phyloP scores from a whole-genome alignment of 2,797 vertebrate species.

The Manis javanica region DNA sequence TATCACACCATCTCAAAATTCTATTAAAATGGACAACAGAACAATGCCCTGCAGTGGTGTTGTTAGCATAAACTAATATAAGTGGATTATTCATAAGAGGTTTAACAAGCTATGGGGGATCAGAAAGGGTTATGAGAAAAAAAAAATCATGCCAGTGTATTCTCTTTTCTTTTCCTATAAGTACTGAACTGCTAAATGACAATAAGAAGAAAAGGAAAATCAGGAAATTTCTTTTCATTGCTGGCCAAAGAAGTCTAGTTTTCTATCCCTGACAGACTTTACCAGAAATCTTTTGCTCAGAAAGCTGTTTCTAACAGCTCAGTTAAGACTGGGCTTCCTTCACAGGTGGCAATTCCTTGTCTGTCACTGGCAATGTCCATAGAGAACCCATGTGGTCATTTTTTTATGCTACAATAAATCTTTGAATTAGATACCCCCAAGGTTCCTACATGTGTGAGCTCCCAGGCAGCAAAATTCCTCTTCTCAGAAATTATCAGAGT shows the following conservation, averaged over 20 bases:
- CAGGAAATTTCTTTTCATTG: background rate
- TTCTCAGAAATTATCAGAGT: background rate
- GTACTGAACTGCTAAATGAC: constrained; percentile 1
- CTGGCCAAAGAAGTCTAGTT: background rate
- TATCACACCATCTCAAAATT: constrained; percentile 64
- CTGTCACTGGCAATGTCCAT: background rate
- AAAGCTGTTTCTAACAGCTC: background rate
- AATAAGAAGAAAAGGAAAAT: constrained; percentile 9
- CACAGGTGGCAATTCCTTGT: background rate
- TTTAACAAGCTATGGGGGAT: constrained; percentile 60
- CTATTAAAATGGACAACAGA: constrained; percentile 62
- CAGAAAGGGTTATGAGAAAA: constrained; percentile 4
- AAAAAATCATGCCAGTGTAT: constrained; percentile 2
- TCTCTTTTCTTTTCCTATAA: background rate
- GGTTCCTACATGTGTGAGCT: background rate
- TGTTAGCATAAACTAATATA: constrained; percentile 66
- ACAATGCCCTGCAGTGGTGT: constrained; percentile 40
- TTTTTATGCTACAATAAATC: background rate
- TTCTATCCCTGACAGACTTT: background rate
- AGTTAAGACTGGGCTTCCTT: background rate
- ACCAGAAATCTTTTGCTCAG: background rate
- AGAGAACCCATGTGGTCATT: background rate
- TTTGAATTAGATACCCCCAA: background rate
- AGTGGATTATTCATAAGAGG: constrained; percentile 68
- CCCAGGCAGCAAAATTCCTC: background rate